Base-by-base conservation (phyloP, 2,888 invertebrate species). In the Microplitis manilae region DNA sequence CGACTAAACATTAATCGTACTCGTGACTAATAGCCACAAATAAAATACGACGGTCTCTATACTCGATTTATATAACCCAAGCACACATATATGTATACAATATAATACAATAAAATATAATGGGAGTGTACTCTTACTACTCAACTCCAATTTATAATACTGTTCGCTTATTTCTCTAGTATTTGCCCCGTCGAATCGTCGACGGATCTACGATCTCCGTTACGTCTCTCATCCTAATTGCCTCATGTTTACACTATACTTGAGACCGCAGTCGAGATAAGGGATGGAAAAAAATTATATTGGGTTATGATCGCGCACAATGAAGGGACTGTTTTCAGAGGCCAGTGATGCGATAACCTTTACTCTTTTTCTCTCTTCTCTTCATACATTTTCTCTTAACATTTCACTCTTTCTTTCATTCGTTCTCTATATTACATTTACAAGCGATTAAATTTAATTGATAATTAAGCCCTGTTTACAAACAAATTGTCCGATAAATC, bases 381-480 rank as follows among this genome's bases (percentile, higher is more conserved):
- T 50, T 9, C 50, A 50, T 50, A 50, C 50, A 50, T 9, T 30
- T 30, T 30, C 4, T 4, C 2, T 4, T 6, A 6, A 13, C 50
- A 50, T 50, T 50, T 8, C 9, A 50, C 30, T 30, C 4, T 4
- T 30, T 50, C 50, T 50, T 50, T 50, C 13, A 50, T 50, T 50
- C 50, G 50, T 13, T 50, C 50, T 50, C 50, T 50, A 50, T 50
- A 50, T 50, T 76, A 77, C 73, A 79, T 80, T 83, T 80, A 79
- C 81, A 79, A 75, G 69, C 80, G 69, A 82, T 81, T 81, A 80
- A 81, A 78, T 79, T 80, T 78, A 78, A 81, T 82, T 78, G 82
- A 83, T 83, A 82, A 80, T 79, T 78, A 81, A 81, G 81, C 81
- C 73, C 77, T 82, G 73, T 83, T 83, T 83, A 83, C 81, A 82